Evolutionary conservation across 2,888 invertebrate species (phyloP).

Genomic region (Harpalus rufipes): DNA sequence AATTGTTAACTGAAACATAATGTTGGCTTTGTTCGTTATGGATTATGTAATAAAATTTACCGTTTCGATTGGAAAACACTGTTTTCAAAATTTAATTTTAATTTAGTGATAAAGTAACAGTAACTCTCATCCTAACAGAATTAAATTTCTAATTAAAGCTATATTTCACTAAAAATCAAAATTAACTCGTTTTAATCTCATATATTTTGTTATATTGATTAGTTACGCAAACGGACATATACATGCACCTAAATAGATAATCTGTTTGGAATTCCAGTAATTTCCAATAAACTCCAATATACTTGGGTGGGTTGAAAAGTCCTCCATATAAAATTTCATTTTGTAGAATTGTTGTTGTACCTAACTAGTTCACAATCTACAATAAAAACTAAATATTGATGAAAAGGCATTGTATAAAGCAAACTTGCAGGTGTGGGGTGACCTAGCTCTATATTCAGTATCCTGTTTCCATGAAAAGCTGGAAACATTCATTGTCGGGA

Average conservation of each 20-base stretch:
- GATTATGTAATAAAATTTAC: too few relatives aligned
- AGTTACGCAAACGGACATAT: neutral
- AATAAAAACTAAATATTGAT: too few relatives aligned
- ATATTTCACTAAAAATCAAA: neutral
- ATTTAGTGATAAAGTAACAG: neutral
- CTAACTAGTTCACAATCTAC: too few relatives aligned
- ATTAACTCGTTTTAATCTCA: neutral
- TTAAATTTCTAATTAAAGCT: neutral
- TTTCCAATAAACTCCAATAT: too few relatives aligned
- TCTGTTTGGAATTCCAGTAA: neutral
- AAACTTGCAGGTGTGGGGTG: neutral
- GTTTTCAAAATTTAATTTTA: neutral
- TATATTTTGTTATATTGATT: neutral
- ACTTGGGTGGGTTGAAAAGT: too few relatives aligned
- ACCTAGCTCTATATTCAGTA: neutral
- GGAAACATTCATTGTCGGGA: conserved; percentile 9
- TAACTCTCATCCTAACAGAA: neutral
- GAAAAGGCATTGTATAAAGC: too few relatives aligned
- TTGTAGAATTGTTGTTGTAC: too few relatives aligned
- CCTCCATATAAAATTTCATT: too few relatives aligned
- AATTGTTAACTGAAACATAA: too few relatives aligned
- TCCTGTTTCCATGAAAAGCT: neutral
- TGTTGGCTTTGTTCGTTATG: too few relatives aligned
- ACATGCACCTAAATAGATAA: neutral
- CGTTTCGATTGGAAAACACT: neutral